Percentiles rank a stretch among this genome's conserved stretches.
Conservation (phyloP, 1,140 invertebrate genomes). For the Scaptomyza montana region DNA sequence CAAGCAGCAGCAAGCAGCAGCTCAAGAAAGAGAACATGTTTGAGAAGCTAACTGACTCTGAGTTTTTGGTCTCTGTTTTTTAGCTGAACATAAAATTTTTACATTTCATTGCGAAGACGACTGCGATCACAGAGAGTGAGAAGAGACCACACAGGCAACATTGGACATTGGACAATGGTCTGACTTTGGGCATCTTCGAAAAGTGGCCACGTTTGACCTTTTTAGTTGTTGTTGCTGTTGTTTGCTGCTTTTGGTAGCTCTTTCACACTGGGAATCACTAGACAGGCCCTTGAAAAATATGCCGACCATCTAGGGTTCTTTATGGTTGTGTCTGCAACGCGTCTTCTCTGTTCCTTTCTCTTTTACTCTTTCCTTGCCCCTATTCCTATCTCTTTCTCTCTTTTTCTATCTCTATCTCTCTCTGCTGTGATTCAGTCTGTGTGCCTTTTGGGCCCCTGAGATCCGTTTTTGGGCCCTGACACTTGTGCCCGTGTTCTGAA, state of each 20-base stretch:
- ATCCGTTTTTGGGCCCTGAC: conserved; percentile 40
- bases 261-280: conserved; percentile 40
- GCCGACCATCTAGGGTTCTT: conserved; percentile 52
- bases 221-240: conserved; percentile 30
- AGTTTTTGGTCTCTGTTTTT: not conserved
- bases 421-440: conserved; percentile 11
- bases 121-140: conserved; percentile 14
- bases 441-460: conserved; percentile 4
- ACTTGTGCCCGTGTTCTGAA: conserved; percentile 35
- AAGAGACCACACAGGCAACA: conserved; percentile 47
- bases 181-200: conserved; percentile 25
- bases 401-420: not conserved
- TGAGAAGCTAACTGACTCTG: conserved; percentile 27
- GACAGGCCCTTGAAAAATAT: conserved; percentile 53
- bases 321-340: conserved; percentile 58
- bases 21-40: conserved; percentile 49
- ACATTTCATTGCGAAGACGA: conserved; percentile 46
- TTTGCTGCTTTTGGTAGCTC: conserved; percentile 5
- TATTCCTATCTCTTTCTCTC: not conserved
- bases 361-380: not conserved
- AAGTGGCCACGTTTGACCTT: conserved; percentile 59
- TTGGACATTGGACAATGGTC: conserved; percentile 41
- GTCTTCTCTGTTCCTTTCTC: conserved; percentile 2
- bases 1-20: conserved; percentile 3
- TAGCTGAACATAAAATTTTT: conserved; percentile 47